phyloP scores from a whole-genome alignment of 2,888 invertebrate species.

The Synergus japonicus region DNA sequence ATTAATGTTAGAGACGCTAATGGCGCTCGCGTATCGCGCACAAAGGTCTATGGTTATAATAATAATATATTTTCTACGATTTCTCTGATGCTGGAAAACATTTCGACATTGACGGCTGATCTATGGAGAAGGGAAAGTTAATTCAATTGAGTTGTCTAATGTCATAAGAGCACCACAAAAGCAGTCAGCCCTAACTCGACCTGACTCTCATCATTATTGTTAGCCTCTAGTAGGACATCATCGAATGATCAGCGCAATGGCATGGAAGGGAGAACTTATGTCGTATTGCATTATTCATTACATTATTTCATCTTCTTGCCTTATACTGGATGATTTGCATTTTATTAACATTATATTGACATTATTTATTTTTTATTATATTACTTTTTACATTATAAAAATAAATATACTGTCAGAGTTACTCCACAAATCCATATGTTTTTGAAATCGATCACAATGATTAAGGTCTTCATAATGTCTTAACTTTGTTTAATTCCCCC shows the following conservation, averaged over 20 bases:
- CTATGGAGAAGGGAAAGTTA: conserved; percentile 7
- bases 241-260: conserved; percentile 72
- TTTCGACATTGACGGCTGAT: not conserved
- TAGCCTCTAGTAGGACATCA: conserved; percentile 64
- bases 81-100: not conserved
- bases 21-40: not conserved
- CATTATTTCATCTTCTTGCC: conserved; percentile 66
- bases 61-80: not conserved
- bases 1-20: not conserved
- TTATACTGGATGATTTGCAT: conserved; percentile 53
- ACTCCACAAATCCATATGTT: not conserved
- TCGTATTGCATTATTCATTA: conserved; percentile 71
- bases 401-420: not conserved
- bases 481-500: not conserved
- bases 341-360: not conserved
- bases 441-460: too few relatives aligned
- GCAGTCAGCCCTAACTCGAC: conserved; percentile 47
- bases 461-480: not conserved
- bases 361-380: not conserved
- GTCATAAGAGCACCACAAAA: conserved; percentile 18
- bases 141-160: conserved; percentile 7
- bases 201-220: conserved; percentile 49
- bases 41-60: not conserved
- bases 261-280: conserved; percentile 72
- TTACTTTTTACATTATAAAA: not conserved